Base-by-base conservation (phyloP, 92 coral and sea anemone species). In the Porites evermanni region DNA sequence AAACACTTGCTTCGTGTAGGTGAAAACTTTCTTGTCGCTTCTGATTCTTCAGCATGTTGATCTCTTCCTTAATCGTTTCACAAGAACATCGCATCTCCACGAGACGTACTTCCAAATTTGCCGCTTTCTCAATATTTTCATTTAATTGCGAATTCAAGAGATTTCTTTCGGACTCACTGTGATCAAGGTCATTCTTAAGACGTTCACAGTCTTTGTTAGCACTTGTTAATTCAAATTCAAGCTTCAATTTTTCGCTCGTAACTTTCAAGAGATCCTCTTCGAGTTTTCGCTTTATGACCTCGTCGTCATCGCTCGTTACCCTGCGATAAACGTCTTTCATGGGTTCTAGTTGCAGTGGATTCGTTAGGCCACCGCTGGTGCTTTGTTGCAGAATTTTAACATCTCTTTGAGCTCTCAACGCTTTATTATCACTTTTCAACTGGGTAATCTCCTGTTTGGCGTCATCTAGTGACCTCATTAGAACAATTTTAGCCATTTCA, bases 81-180 rank as follows among this genome's bases (percentile, higher is more conserved):
- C 91, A 92, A 11, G 93, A 77, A 67, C 98, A 94, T 74, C 92
- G 75, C 70, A 92, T 80, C 75, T 94, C 98, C 94, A 94, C 85
- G 21, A 94, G 90, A 59, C 91, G 95, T 61, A 94, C 93, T 72
- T 94, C 95, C 23, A 94, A 78, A 86, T 89, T 92, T 38, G 98
- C 92, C 67, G 92, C 82, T 80, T 80, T 69, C 78, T 92, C 95
- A 21, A 94, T 92, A 78, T 90, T 94, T 21, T 94, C 98, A 79
- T 93, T 88, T 14, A 94, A 78, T n/a, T 94, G 94, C 5, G 75
- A 60, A 67, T 68, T 87, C 69, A 94, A 75, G 86, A 91, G 44
- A 71, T 81, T 87, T 67, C 92, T 79, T 26, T 94, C 98, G 18
- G 91, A 88, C 75, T 94, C 94, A 72, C 93, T 90, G 38, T 94